A percentile compares a stretch with the other conserved stretches of the same genome.
phyloP scores from a whole-genome alignment of 2,888 invertebrate species.

The Nymphalis urticae region DNA sequence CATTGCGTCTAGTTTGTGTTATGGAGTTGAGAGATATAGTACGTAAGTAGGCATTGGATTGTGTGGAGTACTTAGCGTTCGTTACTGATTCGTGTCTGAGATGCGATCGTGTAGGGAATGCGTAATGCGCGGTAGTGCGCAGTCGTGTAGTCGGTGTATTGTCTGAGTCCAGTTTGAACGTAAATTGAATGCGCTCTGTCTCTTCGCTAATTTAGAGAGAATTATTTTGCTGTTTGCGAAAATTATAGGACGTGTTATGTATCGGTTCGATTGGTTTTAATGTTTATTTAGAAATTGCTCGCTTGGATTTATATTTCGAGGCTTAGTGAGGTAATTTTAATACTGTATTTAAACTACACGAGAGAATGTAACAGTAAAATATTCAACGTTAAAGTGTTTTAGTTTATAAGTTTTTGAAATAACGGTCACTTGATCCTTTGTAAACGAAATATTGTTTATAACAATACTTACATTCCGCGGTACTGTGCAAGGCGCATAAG shows the following conservation, averaged over 20 bases:
- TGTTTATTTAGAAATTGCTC: conserved; percentile 29
- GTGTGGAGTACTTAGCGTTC: conserved; percentile 14
- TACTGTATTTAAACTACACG: not conserved
- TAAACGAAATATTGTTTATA: conserved; percentile 1
- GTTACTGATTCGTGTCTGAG: conserved; percentile 42
- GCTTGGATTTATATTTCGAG: conserved; percentile 16
- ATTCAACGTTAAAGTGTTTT: not conserved
- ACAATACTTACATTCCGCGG: conserved; percentile 6
- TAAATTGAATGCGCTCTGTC: conserved; percentile 39
- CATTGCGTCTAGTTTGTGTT: conserved; percentile 46
- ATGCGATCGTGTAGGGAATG: conserved; percentile 71
- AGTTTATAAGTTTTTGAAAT: conserved; percentile 3
- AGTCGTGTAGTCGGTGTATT: conserved; percentile 58
- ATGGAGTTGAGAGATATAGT: not conserved
- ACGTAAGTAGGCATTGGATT: conserved; percentile 37
- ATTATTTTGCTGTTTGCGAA: conserved; percentile 39
- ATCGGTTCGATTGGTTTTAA: conserved; percentile 24
- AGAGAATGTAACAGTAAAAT: not conserved
- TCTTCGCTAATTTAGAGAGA: conserved; percentile 39
- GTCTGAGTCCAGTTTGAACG: conserved; percentile 40
- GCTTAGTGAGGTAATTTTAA: conserved; percentile 3
- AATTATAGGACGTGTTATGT: conserved; percentile 36
- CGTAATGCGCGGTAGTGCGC: conserved; percentile 78
- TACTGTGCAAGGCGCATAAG: conserved; percentile 22
- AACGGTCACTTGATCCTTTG: not conserved